These are phyloP conservation scores for Lymantria dispar DNA, from an alignment of 2,888 invertebrate genomes.

Conservation along the genomic window DNA sequence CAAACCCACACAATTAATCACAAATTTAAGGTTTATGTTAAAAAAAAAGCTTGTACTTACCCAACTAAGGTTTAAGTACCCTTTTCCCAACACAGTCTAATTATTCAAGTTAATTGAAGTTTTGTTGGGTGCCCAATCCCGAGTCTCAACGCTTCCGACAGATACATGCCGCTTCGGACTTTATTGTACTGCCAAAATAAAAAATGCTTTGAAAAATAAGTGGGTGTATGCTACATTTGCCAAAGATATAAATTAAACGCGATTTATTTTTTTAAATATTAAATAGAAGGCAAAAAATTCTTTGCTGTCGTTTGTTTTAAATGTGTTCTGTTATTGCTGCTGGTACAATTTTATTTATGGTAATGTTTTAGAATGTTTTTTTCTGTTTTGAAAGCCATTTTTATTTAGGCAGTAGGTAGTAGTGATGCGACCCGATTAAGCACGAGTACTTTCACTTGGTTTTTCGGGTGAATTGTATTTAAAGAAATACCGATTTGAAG, in stretches of 20 bases:
- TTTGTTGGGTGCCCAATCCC: constrained; percentile 32
- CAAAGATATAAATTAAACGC: not conserved
- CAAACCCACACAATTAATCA: too few relatives aligned
- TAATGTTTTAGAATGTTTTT: too few relatives aligned
- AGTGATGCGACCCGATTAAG: too few relatives aligned
- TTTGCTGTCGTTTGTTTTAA: not conserved
- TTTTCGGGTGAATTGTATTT: too few relatives aligned
- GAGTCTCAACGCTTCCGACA: constrained; percentile 7
- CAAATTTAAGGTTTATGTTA: too few relatives aligned
- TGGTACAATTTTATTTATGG: too few relatives aligned
- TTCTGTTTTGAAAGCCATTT: too few relatives aligned
- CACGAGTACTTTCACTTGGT: too few relatives aligned
- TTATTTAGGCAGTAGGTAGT: too few relatives aligned
- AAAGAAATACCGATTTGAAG: too few relatives aligned
- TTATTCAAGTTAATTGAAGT: constrained; percentile 56
- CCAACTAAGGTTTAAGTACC: constrained; percentile 27
- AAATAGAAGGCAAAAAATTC: too few relatives aligned
- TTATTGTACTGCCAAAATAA: constrained; percentile 5
- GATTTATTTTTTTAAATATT: too few relatives aligned
- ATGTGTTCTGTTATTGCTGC: not conserved
- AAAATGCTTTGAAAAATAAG: not conserved
- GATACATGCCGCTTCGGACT: constrained; percentile 20
- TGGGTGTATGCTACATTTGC: constrained; percentile 2
- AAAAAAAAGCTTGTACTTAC: constrained; percentile 20
- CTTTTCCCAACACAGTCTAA: constrained; percentile 33